phyloP scores from a whole-genome alignment of 2,797 vertebrate genomes.

The Arnoldichthys spilopterus region DNA sequence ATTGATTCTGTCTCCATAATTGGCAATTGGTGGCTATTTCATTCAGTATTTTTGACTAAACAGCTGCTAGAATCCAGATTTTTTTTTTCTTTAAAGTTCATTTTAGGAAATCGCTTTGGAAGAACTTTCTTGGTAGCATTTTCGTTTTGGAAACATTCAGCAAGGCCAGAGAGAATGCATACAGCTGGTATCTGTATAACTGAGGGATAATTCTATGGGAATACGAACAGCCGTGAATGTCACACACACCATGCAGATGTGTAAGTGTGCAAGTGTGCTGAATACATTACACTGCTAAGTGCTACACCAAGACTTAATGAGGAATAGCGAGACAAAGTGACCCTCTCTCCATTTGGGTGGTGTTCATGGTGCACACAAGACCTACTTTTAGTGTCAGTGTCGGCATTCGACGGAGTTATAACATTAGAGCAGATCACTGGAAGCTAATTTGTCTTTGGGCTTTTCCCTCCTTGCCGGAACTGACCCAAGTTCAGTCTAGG shows the following conservation, averaged over 20 bases:
- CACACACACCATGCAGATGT: constrained; percentile 6
- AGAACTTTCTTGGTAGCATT: neutral
- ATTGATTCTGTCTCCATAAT: neutral
- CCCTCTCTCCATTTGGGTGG: neutral
- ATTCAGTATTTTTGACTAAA: neutral
- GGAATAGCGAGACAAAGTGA: neutral
- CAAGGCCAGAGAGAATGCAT: neutral
- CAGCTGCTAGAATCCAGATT: no score
- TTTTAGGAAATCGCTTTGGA: no score
- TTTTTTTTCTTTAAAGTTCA: no score
- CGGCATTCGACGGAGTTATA: neutral
- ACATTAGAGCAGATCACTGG: neutral
- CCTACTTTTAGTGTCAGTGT: neutral
- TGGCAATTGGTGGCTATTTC: neutral
- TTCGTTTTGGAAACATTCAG: neutral
- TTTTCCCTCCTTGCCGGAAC: neutral
- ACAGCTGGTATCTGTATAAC: neutral
- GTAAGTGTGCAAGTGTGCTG: neutral
- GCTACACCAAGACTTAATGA: neutral
- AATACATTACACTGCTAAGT: constrained; percentile 21
- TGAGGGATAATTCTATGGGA: neutral
- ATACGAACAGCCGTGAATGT: neutral
- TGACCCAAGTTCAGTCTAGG: neutral
- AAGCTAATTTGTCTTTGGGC: neutral
- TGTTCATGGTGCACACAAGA: neutral